phyloP scores from a whole-genome alignment of 2,797 vertebrate genomes.

The Erithacus rubecula region DNA sequence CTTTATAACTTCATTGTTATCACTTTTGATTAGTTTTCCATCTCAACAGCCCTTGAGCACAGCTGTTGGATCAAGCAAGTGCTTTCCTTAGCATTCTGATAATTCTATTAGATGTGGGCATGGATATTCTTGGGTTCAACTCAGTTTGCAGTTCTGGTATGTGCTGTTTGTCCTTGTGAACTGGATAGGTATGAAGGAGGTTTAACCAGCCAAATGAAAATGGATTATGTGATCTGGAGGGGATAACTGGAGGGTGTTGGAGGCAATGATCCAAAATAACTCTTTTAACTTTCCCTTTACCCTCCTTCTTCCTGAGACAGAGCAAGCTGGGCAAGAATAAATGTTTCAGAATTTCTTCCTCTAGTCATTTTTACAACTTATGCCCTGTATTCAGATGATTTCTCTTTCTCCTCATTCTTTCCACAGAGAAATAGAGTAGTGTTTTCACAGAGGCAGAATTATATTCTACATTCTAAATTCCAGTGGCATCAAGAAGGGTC shows the following conservation, averaged over 20 bases:
- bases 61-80: not conserved
- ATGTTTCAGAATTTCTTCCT: not conserved
- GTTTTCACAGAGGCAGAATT: not conserved
- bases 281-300: accelerated
- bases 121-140: not conserved
- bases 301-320: accelerated
- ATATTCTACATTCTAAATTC: not conserved
- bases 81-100: not conserved
- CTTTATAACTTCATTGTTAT: not conserved
- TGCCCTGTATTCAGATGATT: not conserved
- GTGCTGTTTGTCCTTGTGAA: not conserved
- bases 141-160: not conserved
- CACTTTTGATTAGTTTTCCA: not conserved
- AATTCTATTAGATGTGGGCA: not conserved
- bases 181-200: not conserved
- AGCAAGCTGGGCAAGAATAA: not conserved
- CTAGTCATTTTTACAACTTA: not conserved
- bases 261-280: not conserved
- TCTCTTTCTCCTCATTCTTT: not conserved
- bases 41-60: not conserved
- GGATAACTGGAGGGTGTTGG: not conserved
- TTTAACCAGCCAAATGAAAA: not conserved
- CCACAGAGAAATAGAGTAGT: not conserved
- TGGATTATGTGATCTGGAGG: not conserved
- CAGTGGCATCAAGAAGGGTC: not conserved